Conservation (phyloP, 2,113 vertebrate genomes). For the Lampris incognitus region DNA sequence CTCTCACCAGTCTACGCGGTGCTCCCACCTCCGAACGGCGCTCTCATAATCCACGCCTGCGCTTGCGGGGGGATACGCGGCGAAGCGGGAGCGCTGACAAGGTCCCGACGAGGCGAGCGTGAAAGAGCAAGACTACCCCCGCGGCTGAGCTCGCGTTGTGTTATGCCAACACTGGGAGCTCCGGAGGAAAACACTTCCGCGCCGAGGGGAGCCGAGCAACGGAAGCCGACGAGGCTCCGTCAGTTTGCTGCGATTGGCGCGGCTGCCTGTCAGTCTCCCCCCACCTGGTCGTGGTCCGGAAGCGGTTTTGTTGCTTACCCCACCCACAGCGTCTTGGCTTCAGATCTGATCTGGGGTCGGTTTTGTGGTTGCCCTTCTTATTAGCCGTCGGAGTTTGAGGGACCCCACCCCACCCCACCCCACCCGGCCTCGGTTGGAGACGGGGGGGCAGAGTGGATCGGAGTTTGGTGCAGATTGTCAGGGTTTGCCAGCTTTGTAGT, state of each 20-base stretch:
- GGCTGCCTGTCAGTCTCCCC: background rate
- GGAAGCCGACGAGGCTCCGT: slow-evolving; percentile 74
- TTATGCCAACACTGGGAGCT: slow-evolving; percentile 64
- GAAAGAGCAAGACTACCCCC: background rate
- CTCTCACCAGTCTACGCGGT: slow-evolving; percentile 80
- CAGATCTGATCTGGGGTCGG: too few relatives aligned
- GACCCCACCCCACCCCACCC: too few relatives aligned
- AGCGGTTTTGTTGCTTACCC: too few relatives aligned
- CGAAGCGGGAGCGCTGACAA: slow-evolving; percentile 35
- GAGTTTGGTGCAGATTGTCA: too few relatives aligned
- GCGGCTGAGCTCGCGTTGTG: slow-evolving; percentile 37
- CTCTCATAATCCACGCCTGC: slow-evolving; percentile 73
- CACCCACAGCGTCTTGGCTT: too few relatives aligned
- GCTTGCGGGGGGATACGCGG: slow-evolving; percentile 14
- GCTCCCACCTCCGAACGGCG: slow-evolving; percentile 67
- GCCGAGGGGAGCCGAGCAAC: slow-evolving; percentile 49
- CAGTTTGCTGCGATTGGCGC: slow-evolving; percentile 20
- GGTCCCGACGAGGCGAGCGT: slow-evolving; percentile 23
- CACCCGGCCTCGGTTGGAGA: too few relatives aligned
- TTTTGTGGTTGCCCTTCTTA: too few relatives aligned
- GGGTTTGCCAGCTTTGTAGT: too few relatives aligned
- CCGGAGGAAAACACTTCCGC: slow-evolving; percentile 78
- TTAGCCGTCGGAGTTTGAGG: too few relatives aligned
- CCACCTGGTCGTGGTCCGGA: background rate
- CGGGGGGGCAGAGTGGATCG: too few relatives aligned